These are phyloP conservation scores for Phymorhynchus buccinoides DNA, from an alignment of 1,140 invertebrate species.

Conservation along the genomic window DNA sequence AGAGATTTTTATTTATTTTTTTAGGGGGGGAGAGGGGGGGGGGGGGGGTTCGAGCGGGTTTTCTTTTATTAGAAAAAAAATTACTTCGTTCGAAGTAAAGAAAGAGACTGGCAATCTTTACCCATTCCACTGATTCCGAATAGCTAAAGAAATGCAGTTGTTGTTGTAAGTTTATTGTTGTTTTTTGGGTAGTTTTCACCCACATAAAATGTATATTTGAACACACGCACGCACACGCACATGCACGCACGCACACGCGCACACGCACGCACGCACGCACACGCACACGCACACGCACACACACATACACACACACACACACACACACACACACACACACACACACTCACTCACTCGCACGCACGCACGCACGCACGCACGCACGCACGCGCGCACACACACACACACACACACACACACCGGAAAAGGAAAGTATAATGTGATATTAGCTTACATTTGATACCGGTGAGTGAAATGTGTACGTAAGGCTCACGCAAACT, in stretches of 20 bases:
- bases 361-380: neutral
- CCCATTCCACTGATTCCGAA: neutral
- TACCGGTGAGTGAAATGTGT: no score
- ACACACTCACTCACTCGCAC: neutral
- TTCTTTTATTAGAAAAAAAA: no score
- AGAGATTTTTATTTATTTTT: no score
- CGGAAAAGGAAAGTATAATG: no score
- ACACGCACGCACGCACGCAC: constrained; percentile 21
- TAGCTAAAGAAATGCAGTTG: neutral
- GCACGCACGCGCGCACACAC: neutral
- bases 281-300: neutral
- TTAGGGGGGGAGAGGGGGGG: no score
- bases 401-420: no score
- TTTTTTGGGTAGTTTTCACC: neutral
- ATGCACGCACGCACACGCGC: constrained; percentile 6
- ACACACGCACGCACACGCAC: constrained; percentile 7
- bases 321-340: constrained; percentile 1
- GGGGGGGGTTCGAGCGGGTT: no score
- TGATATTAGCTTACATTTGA: no score
- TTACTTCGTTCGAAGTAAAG: no score
- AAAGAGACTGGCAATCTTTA: no score
- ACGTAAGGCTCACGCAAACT: no score
- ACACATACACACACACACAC: constrained; percentile 1
- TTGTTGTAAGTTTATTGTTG: neutral
- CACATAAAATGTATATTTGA: neutral